Percentiles rank a stretch among this genome's conserved stretches.
Evolutionary conservation across 1,140 invertebrate genomes (phyloP).

Genomic region (Drosophila grimshawi): DNA sequence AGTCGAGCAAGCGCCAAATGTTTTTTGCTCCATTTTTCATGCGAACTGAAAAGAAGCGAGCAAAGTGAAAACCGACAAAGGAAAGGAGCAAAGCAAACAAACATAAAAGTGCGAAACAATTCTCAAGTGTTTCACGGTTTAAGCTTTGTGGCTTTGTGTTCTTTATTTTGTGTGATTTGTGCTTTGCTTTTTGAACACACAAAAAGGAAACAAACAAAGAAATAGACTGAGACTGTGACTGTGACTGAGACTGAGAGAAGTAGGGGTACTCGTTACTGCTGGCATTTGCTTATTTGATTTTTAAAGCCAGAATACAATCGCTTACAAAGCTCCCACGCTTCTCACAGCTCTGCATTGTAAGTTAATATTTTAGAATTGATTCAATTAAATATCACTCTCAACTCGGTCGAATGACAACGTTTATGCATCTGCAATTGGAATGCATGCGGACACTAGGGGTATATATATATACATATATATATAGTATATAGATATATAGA

Average conservation of each 20-base stretch:
- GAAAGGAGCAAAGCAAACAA: conserved; percentile 34
- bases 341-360: conserved; percentile 51
- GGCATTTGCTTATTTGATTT: conserved; percentile 25
- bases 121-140: conserved; percentile 78
- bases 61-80: conserved; percentile 22
- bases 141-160: conserved; percentile 70
- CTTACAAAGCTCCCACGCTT: conserved; percentile 59
- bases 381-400: conserved; percentile 57
- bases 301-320: conserved; percentile 1
- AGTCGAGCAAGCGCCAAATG: conserved; percentile 48
- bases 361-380: conserved; percentile 69
- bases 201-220: not conserved
- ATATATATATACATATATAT: conserved; percentile 1
- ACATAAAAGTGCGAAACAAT: conserved; percentile 75
- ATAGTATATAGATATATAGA: conserved; percentile 1
- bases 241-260: not conserved
- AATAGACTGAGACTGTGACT: conserved; percentile 2
- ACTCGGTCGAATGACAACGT: conserved; percentile 6
- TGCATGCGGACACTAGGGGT: conserved; percentile 2
- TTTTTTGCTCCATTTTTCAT: conserved; percentile 26
- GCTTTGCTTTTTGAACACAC: conserved; percentile 14
- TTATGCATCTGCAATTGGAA: not conserved
- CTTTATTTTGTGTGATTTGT: conserved; percentile 37
- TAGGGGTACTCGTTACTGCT: not conserved
- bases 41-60: not conserved